These are phyloP conservation scores for Timandra comae DNA, from an alignment of 2,888 invertebrate genomes.

Conservation along the genomic window DNA sequence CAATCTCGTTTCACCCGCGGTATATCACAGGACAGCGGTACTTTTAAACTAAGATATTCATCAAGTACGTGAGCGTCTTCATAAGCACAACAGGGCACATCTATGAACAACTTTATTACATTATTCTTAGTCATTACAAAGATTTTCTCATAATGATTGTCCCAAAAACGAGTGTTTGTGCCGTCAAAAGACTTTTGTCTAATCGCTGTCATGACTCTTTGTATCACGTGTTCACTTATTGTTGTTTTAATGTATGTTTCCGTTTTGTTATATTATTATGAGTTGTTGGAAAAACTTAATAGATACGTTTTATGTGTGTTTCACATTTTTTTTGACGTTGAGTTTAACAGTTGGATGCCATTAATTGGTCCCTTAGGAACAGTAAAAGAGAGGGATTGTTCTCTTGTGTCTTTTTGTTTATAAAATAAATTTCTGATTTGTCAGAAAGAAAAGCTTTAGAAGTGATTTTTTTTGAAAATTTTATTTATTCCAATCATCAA, in stretches of 20 bases:
- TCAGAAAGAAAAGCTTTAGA: no score
- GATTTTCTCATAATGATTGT: conserved; percentile 78
- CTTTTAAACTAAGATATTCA: conserved; percentile 72
- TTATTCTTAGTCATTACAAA: conserved; percentile 72
- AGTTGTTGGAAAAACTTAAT: conserved; percentile 17
- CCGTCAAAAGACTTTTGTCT: conserved; percentile 73
- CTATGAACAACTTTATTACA: conserved; percentile 77
- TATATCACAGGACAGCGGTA: conserved; percentile 66
- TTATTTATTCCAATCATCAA: no score
- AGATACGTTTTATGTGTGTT: no score
- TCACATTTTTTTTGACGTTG: no score
- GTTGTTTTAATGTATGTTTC: conserved; percentile 29
- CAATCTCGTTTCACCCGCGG: conserved; percentile 57
- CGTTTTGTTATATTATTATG: conserved; percentile 20
- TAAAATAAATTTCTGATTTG: no score
- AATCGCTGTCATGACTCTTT: conserved; percentile 60
- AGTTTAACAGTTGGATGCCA: no score
- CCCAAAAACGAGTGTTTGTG: conserved; percentile 70
- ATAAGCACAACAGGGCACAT: conserved; percentile 67
- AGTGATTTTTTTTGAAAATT: no score
- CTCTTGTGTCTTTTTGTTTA: no score
- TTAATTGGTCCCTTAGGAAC: no score
- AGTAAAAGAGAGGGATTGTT: no score
- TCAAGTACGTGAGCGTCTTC: conserved; percentile 74
- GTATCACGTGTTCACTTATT: conserved; percentile 42